These are phyloP conservation scores for Vultur gryphus DNA, from an alignment of 2,797 vertebrate species.

Conservation along the genomic window DNA sequence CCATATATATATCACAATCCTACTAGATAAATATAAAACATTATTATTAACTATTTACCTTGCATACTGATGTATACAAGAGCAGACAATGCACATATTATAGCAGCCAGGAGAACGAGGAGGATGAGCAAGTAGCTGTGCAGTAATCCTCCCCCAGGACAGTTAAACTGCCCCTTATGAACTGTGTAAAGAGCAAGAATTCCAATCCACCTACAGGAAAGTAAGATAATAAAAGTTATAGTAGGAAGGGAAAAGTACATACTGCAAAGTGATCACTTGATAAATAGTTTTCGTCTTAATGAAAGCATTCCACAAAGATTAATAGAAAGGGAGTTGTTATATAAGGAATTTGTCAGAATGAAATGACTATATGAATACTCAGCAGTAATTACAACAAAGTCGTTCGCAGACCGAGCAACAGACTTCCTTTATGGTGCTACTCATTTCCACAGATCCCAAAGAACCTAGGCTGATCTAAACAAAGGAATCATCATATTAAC, in stretches of 20 bases:
- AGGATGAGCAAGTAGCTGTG: slow-evolving; percentile 88
- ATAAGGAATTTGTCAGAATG: neutral
- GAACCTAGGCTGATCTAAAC: accelerated
- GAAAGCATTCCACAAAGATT: neutral
- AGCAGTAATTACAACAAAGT: accelerated
- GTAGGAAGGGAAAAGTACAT: accelerated
- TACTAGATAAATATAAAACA: neutral
- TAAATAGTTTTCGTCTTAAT: accelerated
- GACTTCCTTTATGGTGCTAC: accelerated
- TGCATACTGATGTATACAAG: slow-evolving; percentile 90
- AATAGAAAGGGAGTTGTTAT: neutral
- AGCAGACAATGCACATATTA: slow-evolving; percentile 81
- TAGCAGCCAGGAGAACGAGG: slow-evolving; percentile 81
- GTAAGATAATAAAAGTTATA: accelerated
- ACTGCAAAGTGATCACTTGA: neutral
- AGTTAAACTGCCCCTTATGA: slow-evolving; percentile 83
- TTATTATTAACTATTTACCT: slow-evolving; percentile 75
- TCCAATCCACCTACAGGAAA: slow-evolving; percentile 85
- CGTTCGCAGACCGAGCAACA: neutral
- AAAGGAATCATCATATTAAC: accelerated
- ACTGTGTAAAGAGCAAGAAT: slow-evolving; percentile 82
- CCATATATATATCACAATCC: neutral
- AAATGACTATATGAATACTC: accelerated
- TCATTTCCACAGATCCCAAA: accelerated
- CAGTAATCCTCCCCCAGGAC: slow-evolving; percentile 79